A percentile compares a stretch with the other conserved stretches of the same genome.
These are phyloP conservation scores for Polyodon spathula DNA, from an alignment of 2,113 vertebrate genomes.

Conservation along the genomic window DNA sequence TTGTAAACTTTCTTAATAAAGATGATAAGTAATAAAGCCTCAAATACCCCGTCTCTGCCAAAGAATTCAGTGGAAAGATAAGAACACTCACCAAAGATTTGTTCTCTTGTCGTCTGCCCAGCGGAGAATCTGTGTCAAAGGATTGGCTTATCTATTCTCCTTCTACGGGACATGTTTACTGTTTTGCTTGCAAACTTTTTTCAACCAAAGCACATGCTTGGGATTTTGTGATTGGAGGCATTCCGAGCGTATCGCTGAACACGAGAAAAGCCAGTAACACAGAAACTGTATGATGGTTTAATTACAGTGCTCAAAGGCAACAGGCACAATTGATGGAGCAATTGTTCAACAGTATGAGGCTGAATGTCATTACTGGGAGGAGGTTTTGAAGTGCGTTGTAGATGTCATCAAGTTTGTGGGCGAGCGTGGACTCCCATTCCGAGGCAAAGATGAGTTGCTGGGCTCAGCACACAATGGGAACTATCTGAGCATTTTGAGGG, in stretches of 20 bases:
- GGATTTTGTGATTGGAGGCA: slow-evolving; percentile 18
- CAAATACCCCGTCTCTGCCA: slow-evolving; percentile 20
- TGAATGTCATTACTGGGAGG: slow-evolving; percentile 15
- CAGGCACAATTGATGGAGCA: slow-evolving; percentile 4
- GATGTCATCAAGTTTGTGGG: slow-evolving; percentile 25
- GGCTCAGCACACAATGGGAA: slow-evolving; percentile 19
- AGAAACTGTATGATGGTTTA: slow-evolving; percentile 13
- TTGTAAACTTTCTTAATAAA: too few species aligned
- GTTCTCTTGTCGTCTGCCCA: slow-evolving; percentile 18
- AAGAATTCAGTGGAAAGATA: slow-evolving; percentile 10
- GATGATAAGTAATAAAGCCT: too few species aligned
- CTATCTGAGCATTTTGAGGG: slow-evolving; percentile 18
- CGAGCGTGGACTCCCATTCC: slow-evolving; percentile 22
- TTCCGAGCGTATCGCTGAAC: slow-evolving; percentile 9
- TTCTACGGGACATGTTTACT: slow-evolving; percentile 21
- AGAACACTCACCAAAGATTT: slow-evolving; percentile 10
- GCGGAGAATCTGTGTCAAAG: slow-evolving; percentile 9
- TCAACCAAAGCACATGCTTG: slow-evolving; percentile 5
- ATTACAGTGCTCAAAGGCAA: slow-evolving; percentile 5
- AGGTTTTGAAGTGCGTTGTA: slow-evolving; percentile 18
- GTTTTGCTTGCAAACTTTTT: slow-evolving; percentile 25
- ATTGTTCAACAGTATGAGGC: slow-evolving; percentile 8
- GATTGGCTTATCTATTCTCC: slow-evolving; percentile 17
- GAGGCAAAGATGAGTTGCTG: slow-evolving; percentile 15
- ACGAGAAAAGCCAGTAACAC: slow-evolving; percentile 21